Percentiles rank a stretch among this genome's conserved stretches.
Conservation (phyloP, 2,797 vertebrate species). For the Sphaeramia orbicularis region DNA sequence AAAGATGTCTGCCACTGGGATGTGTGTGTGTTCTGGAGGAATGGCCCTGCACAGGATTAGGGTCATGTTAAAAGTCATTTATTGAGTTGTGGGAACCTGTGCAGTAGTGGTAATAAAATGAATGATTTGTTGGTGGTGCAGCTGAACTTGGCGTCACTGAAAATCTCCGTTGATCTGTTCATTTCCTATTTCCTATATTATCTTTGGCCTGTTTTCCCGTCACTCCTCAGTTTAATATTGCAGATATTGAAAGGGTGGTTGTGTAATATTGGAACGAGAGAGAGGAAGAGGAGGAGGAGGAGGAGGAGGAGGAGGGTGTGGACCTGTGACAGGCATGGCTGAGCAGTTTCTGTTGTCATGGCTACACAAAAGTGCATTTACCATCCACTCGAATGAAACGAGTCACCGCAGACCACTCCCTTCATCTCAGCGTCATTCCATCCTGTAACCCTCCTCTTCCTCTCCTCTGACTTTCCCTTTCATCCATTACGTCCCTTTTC, state of each 20-base stretch:
- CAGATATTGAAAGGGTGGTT: not conserved
- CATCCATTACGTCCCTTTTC: not conserved
- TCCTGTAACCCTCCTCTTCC: not conserved
- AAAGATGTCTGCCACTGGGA: conserved; percentile 15
- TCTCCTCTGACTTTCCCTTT: not conserved
- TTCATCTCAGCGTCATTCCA: conserved; percentile 2
- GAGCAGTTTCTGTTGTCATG: conserved; percentile 76
- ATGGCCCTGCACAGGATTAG: not conserved
- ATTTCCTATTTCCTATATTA: conserved; percentile 22
- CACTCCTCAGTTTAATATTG: not conserved
- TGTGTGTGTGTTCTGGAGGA: not conserved
- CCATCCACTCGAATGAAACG: conserved; percentile 18
- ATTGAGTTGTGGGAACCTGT: not conserved
- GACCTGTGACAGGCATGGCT: conserved; percentile 55
- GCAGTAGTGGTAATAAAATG: not conserved
- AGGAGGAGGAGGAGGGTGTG: conserved; percentile 35
- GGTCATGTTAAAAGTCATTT: not conserved
- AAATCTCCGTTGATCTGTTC: not conserved
- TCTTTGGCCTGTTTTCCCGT: conserved; percentile 7
- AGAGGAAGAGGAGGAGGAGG: conserved; percentile 35
- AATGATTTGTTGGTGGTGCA: not conserved
- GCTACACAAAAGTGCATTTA: conserved; percentile 58
- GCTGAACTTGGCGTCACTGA: too few species aligned
- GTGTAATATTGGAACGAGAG: conserved; percentile 29
- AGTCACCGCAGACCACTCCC: conserved; percentile 34